A percentile compares a stretch with the other conserved stretches of the same genome.
These are phyloP conservation scores for Mylabris phalerata DNA, from an alignment of 1,140 invertebrate species.

Conservation along the genomic window DNA sequence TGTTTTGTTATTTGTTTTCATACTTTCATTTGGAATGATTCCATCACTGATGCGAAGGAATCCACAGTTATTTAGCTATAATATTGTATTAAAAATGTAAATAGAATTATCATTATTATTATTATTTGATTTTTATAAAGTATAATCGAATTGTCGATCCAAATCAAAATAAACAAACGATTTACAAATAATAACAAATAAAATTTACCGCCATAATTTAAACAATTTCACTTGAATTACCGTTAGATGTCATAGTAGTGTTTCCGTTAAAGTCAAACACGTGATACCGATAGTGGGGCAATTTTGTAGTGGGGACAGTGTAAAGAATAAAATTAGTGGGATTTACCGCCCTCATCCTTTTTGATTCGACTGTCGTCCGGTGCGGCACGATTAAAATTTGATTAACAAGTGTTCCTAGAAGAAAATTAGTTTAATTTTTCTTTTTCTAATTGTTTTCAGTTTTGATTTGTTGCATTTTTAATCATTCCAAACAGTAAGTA, in stretches of 20 bases:
- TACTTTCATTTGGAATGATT: no score
- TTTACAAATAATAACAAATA: not conserved
- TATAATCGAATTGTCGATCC: not conserved
- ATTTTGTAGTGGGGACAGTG: slow-evolving; percentile 14
- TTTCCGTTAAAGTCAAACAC: slow-evolving; percentile 19
- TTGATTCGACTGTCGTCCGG: slow-evolving; percentile 36
- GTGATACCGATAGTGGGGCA: slow-evolving; percentile 12
- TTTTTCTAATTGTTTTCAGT: slow-evolving; percentile 26
- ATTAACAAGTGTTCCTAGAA: slow-evolving; percentile 25
- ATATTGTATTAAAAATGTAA: no score
- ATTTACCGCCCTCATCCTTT: slow-evolving; percentile 34
- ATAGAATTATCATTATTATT: not conserved
- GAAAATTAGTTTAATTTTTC: slow-evolving; percentile 17
- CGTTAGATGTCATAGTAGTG: slow-evolving; percentile 6
- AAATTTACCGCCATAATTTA: slow-evolving; percentile 12
- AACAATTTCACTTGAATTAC: not conserved
- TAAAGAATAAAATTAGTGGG: no score
- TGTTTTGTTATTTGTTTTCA: not conserved
- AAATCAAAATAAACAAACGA: slow-evolving; percentile 8
- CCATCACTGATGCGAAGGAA: no score
- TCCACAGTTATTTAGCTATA: no score
- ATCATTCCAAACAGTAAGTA: slow-evolving; percentile 38
- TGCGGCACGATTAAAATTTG: slow-evolving; percentile 23
- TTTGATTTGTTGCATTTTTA: slow-evolving; percentile 33
- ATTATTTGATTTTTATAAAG: not conserved